A percentile compares a stretch with the other conserved stretches of the same genome.
These are phyloP conservation scores for Silurus aristotelis DNA, from an alignment of 2,797 vertebrate genomes.

Conservation along the genomic window DNA sequence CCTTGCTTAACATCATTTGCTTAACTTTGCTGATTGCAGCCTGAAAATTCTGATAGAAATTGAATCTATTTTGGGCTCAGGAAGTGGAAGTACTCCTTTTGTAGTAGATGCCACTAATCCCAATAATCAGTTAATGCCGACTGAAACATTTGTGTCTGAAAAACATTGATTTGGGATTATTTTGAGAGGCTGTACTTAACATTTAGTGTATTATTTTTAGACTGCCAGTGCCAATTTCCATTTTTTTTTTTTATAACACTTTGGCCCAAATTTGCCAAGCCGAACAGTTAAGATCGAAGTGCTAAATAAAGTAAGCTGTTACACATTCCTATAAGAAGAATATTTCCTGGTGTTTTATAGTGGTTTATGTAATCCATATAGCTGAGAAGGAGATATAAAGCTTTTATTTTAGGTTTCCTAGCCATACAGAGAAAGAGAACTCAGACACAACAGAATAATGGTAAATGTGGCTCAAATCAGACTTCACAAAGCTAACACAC, in stretches of 20 bases:
- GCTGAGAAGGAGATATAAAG: not conserved
- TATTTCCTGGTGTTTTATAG: not conserved
- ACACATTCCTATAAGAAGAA: not conserved
- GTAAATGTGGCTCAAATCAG: constrained; percentile 15
- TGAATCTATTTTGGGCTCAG: not conserved
- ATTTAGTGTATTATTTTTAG: constrained; percentile 2
- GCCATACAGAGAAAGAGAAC: not conserved
- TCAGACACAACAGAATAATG: not conserved
- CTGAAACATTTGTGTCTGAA: not conserved
- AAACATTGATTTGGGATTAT: not conserved
- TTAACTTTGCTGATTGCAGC: not conserved
- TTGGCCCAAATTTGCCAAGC: constrained; percentile 28
- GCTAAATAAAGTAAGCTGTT: not conserved
- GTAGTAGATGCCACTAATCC: not conserved
- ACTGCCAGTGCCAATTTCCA: too few relatives aligned
- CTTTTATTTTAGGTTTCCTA: not conserved
- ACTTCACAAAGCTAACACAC: constrained; percentile 4
- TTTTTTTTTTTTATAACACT: not conserved
- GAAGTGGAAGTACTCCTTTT: not conserved
- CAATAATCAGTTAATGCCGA: not conserved
- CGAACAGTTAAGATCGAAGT: not conserved
- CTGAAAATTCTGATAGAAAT: not conserved
- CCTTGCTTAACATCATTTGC: not conserved
- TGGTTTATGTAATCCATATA: not conserved
- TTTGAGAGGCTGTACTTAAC: not conserved